Evolutionary conservation across 2,888 invertebrate species (phyloP), one percentile per base, ranked within the genome.

Genomic region (Plebejus melissa): DNA sequence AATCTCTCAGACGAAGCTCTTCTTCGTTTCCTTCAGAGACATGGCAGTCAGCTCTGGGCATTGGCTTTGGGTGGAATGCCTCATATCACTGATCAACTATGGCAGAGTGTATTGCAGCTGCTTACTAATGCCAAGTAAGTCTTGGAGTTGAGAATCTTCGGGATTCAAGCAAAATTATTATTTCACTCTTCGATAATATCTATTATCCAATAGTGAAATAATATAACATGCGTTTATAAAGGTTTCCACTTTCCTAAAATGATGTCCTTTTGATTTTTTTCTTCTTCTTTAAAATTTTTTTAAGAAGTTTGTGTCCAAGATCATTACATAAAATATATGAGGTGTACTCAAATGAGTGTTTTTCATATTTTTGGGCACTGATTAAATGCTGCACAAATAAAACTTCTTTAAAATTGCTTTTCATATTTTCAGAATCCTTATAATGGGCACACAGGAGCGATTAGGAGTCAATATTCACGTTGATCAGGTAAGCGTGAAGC

Each of bases 381-480:
- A 50, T 9, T 32, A 22, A 22, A 22, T 22, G 22, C 32, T 22
- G 36, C 22, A 13, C 13, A 1, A 5, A 65, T 32, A 28, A 11
- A 28, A 9, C 69, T 69, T 69, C 13, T 13, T 36, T 7, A 38
- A 38, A 58, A 9, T 74, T 1, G n/a, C 11, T 36, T 28, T 32
- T 57, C 57, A 22, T 69, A 38, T 75, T 75, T 93, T 69, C 85
- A 99, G 99, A 87, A 98, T 99, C 77, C 94, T 99, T 72, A 97
- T 99, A 0, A 98, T 99, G 98, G 99, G 99, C 4, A 99, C 99
- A 0, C 97, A 98, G 76, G 99, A 99, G 87, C 96, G 99, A 76
- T 95, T 99, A 75, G 99, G 99, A 72, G 97, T 99, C 0, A 99
- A 99, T 87, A 98, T 99, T 80, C 97, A 98, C 87, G 99, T 99